A percentile compares a stretch with the other conserved stretches of the same genome.
Evolutionary conservation across 2,113 vertebrate species (phyloP).

Genomic region (Sinocyclocheilus grahami): DNA sequence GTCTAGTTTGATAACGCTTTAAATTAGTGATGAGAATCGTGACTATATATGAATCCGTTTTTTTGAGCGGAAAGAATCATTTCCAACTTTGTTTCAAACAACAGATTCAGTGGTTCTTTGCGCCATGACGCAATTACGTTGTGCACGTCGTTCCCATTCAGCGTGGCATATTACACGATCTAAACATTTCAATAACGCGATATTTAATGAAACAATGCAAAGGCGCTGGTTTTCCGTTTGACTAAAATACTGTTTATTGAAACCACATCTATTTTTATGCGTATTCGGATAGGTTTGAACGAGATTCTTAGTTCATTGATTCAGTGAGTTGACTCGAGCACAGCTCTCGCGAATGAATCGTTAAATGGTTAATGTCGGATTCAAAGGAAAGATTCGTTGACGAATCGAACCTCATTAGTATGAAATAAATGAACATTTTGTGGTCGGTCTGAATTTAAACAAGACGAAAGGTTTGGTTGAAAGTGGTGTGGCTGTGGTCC

Average conservation of each 20-base stretch:
- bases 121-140: not conserved
- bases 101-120: not conserved
- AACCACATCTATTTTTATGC: not conserved
- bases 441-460: not conserved
- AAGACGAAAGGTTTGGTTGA: slow-evolving; percentile 50
- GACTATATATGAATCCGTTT: too few relatives aligned
- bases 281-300: not conserved
- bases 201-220: not conserved
- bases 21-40: too few relatives aligned
- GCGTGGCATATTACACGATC: not conserved
- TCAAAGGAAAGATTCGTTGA: not conserved
- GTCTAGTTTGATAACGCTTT: too few relatives aligned
- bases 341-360: not conserved
- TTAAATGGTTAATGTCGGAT: not conserved
- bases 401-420: not conserved
- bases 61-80: not conserved
- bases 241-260: not conserved
- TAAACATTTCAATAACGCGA: not conserved
- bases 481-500: slow-evolving; percentile 59
- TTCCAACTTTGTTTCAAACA: not conserved
- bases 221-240: not conserved
- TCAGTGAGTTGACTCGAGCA: not conserved
- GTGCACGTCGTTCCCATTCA: not conserved
- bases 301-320: not conserved
- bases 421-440: not conserved